Percentiles rank a stretch among this genome's conserved stretches.
Evolutionary conservation across 2,113 vertebrate genomes (phyloP).

Genomic region (Podilymbus podiceps): DNA sequence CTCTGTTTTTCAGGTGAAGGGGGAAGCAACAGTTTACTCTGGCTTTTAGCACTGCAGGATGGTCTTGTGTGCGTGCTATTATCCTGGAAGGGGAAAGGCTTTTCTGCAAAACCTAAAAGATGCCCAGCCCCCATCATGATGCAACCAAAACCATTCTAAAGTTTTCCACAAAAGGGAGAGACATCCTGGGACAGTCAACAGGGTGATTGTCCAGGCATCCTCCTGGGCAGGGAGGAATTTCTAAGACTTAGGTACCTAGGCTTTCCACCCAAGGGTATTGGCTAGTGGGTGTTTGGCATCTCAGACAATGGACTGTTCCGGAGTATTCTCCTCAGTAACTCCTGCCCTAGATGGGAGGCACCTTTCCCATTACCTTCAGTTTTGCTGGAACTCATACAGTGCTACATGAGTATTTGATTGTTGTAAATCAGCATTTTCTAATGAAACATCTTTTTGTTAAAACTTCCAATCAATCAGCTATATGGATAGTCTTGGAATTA

Average conservation of each 20-base stretch:
- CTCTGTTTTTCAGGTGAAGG: neutral
- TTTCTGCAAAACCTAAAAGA: neutral
- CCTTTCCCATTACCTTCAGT: neutral
- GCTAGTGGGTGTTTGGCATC: neutral
- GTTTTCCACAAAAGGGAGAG: neutral
- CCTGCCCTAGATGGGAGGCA: neutral
- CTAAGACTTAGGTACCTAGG: neutral
- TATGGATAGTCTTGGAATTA: neutral
- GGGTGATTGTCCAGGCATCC: neutral
- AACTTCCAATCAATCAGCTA: neutral
- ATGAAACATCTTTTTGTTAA: neutral
- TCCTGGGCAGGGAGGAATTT: neutral
- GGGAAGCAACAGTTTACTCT: neutral
- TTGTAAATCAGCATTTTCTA: neutral
- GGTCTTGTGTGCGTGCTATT: neutral
- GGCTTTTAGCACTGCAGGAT: neutral
- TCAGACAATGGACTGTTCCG: neutral
- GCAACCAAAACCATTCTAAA: neutral
- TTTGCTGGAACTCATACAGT: neutral
- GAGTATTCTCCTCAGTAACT: neutral
- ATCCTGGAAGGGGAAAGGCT: neutral
- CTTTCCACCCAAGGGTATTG: neutral
- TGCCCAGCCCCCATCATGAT: rapidly evolving
- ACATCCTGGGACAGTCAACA: neutral
- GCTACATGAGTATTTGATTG: neutral